phyloP scores from a whole-genome alignment of 2,797 vertebrate species.

The Peromyscus nudipes region DNA sequence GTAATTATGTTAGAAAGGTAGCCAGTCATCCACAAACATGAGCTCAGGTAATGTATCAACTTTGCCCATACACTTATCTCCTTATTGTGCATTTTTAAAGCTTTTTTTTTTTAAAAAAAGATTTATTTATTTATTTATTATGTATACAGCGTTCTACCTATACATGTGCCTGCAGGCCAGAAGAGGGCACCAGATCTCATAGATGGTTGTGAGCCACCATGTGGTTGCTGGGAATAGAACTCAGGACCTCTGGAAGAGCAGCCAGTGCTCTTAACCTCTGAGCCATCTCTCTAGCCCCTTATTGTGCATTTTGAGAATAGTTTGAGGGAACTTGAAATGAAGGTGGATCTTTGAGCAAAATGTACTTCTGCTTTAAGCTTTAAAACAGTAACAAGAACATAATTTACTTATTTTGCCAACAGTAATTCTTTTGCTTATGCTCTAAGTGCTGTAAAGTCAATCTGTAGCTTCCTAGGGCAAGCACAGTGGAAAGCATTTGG shows the following conservation, averaged over 20 bases:
- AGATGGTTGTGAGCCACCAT: too few species aligned
- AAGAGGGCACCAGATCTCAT: too few species aligned
- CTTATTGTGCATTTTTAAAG: neutral
- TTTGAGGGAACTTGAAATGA: neutral
- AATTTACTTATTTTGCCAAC: neutral
- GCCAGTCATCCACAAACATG: accelerated
- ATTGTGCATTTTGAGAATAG: neutral
- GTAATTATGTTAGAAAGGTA: neutral
- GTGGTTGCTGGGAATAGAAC: too few species aligned
- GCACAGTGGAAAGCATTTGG: accelerated
- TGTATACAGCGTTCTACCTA: too few species aligned
- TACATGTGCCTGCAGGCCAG: too few species aligned
- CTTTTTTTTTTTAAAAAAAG: too few species aligned
- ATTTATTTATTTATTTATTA: too few species aligned
- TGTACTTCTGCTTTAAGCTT: neutral
- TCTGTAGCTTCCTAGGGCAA: neutral
- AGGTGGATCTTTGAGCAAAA: slow-evolving; percentile 23
- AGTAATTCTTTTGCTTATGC: neutral
- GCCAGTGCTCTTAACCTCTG: too few species aligned
- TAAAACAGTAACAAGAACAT: neutral
- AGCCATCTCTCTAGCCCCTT: neutral
- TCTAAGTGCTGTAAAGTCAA: neutral
- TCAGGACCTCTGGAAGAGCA: too few species aligned
- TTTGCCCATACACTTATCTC: neutral
- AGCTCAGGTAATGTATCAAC: neutral